These are phyloP conservation scores for Ditylenchus weischeri DNA, from an alignment of 2,888 invertebrate species.

Conservation along the genomic window DNA sequence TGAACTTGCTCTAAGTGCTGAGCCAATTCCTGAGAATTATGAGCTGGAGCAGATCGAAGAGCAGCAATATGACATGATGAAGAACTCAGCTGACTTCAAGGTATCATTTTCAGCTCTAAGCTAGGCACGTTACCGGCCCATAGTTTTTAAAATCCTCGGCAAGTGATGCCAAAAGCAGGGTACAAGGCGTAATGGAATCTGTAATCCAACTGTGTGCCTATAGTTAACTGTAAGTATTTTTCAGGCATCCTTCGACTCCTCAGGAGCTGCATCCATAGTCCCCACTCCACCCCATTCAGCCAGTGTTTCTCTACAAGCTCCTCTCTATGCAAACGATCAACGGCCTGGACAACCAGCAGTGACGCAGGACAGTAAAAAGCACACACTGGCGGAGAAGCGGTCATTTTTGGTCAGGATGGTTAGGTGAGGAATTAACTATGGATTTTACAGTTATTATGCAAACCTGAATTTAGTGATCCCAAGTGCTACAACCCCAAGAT, in stretches of 20 bases:
- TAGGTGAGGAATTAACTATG: constrained; percentile 23
- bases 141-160: too few species aligned
- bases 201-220: too few species aligned
- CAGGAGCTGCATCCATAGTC: constrained; percentile 3
- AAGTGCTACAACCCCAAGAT: constrained; percentile 91
- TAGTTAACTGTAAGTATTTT: neutral
- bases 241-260: constrained; percentile 18
- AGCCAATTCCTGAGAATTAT: constrained; percentile 45
- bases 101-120: too few species aligned
- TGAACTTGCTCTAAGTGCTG: constrained; percentile 19
- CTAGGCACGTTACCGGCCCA: too few species aligned
- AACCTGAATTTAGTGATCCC: constrained; percentile 70
- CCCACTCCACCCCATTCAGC: constrained; percentile 20
- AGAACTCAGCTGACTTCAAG: constrained; percentile 15
- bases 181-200: too few species aligned
- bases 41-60: constrained; percentile 48
- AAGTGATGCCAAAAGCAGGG: too few species aligned
- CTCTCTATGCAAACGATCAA: neutral
- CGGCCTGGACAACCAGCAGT: neutral
- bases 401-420: constrained; percentile 95
- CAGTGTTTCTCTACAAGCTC: constrained; percentile 5
- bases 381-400: constrained; percentile 81
- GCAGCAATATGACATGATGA: constrained; percentile 30
- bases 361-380: constrained; percentile 54
- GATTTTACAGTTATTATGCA: too few species aligned